phyloP scores from a whole-genome alignment of 2,888 invertebrate genomes.

The Pammene aurita region DNA sequence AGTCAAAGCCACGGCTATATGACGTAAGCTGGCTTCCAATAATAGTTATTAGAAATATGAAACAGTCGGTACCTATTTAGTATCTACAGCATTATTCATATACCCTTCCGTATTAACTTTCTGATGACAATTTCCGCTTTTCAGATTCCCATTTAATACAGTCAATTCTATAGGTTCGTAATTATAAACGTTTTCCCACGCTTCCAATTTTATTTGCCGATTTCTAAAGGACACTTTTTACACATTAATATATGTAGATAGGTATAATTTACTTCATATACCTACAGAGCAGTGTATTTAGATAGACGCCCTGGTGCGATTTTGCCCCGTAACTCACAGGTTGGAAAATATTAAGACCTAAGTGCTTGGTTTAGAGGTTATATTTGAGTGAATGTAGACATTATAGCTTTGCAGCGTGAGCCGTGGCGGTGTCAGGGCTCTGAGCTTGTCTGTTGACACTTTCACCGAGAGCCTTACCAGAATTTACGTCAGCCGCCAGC shows the following conservation, averaged over 20 bases:
- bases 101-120: neutral
- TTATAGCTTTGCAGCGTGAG: constrained; percentile 7
- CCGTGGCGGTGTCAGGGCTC: constrained; percentile 57
- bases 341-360: neutral
- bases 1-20: constrained; percentile 10
- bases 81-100: neutral
- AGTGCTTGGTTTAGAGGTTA: neutral
- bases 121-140: neutral
- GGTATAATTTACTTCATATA: neutral
- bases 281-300: neutral
- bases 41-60: neutral
- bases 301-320: neutral
- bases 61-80: neutral
- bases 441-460: constrained; percentile 67
- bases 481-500: constrained; percentile 67
- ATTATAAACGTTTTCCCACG: neutral
- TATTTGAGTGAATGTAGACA: neutral
- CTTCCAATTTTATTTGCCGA: constrained; percentile 1
- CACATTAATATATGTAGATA: too few relatives aligned
- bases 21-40: constrained; percentile 5
- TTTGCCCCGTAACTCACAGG: neutral
- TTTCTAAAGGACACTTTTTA: constrained; percentile 21
- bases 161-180: neutral
- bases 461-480: constrained; percentile 70
- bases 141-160: neutral